Percentiles rank a stretch among this genome's conserved stretches.
phyloP scores from a whole-genome alignment of 2,113 vertebrate genomes.

The Addax nasomaculatus region DNA sequence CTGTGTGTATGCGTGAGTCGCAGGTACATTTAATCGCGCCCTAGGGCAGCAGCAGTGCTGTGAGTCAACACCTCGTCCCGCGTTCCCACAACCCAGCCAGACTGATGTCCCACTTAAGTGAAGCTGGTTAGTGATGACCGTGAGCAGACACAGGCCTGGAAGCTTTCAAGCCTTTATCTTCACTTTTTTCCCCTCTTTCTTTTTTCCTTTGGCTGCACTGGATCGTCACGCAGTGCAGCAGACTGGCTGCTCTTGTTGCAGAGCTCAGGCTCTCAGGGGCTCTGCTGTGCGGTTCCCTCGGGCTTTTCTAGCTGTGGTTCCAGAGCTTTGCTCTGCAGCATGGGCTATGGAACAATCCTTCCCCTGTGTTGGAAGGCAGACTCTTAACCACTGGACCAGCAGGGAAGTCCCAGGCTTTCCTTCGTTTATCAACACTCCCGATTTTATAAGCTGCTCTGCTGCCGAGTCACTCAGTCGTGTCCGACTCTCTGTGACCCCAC shows the following conservation, averaged over 20 bases:
- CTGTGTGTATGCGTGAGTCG: not conserved
- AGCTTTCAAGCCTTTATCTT: not conserved
- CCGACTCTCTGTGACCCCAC: not conserved
- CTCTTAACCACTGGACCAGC: not conserved
- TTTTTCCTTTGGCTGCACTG: not conserved
- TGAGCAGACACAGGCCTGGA: not conserved
- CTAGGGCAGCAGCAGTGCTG: not conserved
- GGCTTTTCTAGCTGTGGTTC: not conserved
- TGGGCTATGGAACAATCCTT: not conserved
- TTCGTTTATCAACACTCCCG: not conserved
- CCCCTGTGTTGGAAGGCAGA: not conserved
- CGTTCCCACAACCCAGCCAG: not conserved
- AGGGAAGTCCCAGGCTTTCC: not conserved
- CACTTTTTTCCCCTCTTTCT: not conserved
- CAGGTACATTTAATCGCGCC: fast-evolving
- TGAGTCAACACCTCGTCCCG: fast-evolving
- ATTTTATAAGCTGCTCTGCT: not conserved
- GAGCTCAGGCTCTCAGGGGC: not conserved
- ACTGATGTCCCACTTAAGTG: fast-evolving
- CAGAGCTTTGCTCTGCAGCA: not conserved
- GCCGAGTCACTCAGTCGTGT: not conserved
- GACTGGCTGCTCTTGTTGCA: fast-evolving
- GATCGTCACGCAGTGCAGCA: fast-evolving
- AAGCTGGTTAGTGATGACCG: fast-evolving
- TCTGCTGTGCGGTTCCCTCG: fast-evolving